Base-by-base conservation (phyloP, 2,113 vertebrate genomes). In the Scartelaos histophorus region DNA sequence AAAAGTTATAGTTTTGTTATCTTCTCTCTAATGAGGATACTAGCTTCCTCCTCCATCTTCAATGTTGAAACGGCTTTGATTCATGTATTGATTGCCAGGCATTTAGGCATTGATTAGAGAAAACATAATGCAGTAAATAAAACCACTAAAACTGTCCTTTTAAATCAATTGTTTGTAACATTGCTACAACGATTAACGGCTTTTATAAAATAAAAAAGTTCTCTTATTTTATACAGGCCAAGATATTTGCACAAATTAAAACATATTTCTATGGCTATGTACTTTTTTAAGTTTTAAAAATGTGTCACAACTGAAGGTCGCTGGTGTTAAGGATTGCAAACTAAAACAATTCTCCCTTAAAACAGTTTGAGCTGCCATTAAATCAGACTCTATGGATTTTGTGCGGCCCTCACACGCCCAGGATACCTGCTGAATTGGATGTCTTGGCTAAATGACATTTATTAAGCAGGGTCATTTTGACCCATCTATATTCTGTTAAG, bases 401-500 rank as follows among this genome's bases (percentile, higher is more conserved):
- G 56, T 56, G 77, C 68, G 69, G 80, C 67, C 74, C 79, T 76
- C 70, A 34, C 64, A 1, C 22, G 56, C 76, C 43, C 66, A 25
- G 57, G 51, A 81, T 79, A 75, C 72, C 68, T 82, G 83, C 87
- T 83, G 86, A 91, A 87, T 82, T 75, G 56, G 82, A 82, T 71
- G 57, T 71, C 83, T 82, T 74, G 76, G 67, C 79, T 75, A 81
- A 84, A 87, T 88, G 67, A 79, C 82, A 81, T 89, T 86, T 87
- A 82, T 83, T 85, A 91, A 85, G 71, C 80, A 83, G 71, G 74
- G 83, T 84, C 87, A 88, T 91, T 89, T 81, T 71, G 67, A 72
- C 80, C 80, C 66, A 87, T 91, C 81, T 84, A 85, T 87, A 83
- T 87, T 82, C 88, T 80, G 83, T 88, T 82, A 82, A 87, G 82